Conservation (phyloP, 2,113 vertebrate species). For the Prionailurus bengalensis region DNA sequence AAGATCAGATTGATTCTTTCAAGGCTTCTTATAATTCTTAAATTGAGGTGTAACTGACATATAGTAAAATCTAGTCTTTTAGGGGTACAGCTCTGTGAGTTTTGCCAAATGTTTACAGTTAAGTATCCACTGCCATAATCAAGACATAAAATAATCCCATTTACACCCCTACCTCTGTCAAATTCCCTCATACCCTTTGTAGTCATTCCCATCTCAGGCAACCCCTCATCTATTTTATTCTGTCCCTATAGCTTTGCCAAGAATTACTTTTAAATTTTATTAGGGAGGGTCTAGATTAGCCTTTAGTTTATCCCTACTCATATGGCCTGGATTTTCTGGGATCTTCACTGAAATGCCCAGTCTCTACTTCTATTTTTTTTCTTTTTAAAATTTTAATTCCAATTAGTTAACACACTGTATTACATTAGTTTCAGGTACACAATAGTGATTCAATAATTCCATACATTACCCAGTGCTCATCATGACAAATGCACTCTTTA, state of each 20-base stretch:
- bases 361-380: neutral
- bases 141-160: neutral
- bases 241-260: neutral
- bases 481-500: neutral
- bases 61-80: neutral
- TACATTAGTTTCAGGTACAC: neutral
- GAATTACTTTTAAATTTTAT: neutral
- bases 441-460: neutral
- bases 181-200: neutral
- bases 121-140: neutral
- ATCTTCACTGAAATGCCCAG: neutral
- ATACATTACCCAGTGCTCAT: neutral
- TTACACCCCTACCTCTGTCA: neutral
- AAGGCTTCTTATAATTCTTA: neutral
- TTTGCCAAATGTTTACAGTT: neutral
- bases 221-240: neutral
- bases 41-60: neutral
- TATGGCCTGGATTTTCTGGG: neutral
- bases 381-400: neutral
- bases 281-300: neutral
- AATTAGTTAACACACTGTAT: neutral
- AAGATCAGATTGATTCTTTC: neutral
- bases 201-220: neutral
- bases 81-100: neutral
- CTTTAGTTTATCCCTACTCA: neutral